phyloP scores from a whole-genome alignment of 2,113 vertebrate species.

The Centropus unirufus region DNA sequence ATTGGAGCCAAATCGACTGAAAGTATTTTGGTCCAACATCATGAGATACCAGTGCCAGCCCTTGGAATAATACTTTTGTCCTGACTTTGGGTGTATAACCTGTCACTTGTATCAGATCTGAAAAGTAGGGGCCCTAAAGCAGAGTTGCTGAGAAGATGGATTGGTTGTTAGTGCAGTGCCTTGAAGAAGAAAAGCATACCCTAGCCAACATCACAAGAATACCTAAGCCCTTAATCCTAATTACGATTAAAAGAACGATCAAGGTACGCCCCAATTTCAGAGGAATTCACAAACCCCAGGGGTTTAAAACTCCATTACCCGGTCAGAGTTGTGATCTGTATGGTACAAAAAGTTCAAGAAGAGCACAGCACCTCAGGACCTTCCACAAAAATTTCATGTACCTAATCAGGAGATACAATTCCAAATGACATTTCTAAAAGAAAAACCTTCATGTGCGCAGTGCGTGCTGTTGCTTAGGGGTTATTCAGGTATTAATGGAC shows the following conservation, averaged over 20 bases:
- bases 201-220: conserved; percentile 35
- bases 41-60: not conserved
- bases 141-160: conserved; percentile 34
- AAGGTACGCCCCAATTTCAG: conserved; percentile 12
- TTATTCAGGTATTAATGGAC: not conserved
- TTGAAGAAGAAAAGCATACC: conserved; percentile 62
- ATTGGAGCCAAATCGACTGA: not conserved
- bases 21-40: not conserved
- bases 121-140: conserved; percentile 6
- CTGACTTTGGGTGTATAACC: not conserved
- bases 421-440: not conserved
- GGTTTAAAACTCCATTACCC: not conserved
- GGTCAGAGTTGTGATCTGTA: not conserved
- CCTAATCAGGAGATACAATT: not conserved
- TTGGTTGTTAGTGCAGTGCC: conserved; percentile 27
- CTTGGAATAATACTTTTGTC: not conserved
- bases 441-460: not conserved
- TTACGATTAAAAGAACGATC: conserved; percentile 32
- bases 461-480: not conserved
- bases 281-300: conserved; percentile 13
- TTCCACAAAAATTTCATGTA: not conserved
- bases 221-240: conserved; percentile 61
- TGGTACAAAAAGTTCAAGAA: not conserved
- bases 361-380: not conserved
- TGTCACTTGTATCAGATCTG: conserved; percentile 11